Base-by-base conservation (phyloP, 2,888 invertebrate species). In the Panopea generosa region DNA sequence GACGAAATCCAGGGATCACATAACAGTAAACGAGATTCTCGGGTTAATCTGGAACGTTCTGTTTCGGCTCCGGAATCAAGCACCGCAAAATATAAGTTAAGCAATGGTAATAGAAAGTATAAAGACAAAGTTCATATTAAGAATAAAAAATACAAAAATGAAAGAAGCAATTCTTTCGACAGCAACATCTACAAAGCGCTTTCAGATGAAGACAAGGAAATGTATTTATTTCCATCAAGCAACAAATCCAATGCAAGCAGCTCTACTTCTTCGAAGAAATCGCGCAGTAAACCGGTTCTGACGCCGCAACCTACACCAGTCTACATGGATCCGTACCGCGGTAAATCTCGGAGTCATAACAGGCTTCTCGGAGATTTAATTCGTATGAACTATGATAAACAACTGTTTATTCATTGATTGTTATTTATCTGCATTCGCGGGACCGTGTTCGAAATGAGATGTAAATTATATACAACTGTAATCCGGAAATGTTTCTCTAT, bases 361-460 rank as follows among this genome's bases (percentile, higher is more conserved):
- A 76, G 84, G 65, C 73, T 85, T n/a, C 50, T 85, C 2, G 81
- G 83, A 7, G 84, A 85, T 65, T 52, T 85, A 9, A 85, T 85
- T n/a, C 65, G 80, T 16, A 83, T 85, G 84, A 85, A 85, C 53
- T 82, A 85, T 66, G 82, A 83, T 40, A 85, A 78, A 68, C 84
- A 85, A 45, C 72, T 80, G 52, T 76, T 85, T 47, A 70, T 85
- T 62, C 77, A 75, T 53, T 76, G 56, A 72, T 52, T 45, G 33
- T 33, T 33, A 11, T 7, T 4, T 4, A 11, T 11, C 11, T 4
- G 33, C 33, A 11, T 33, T 11, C 11, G 11, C 33, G 33, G n/a
- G 33, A 33, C 11, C 11, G 33, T 33, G 11, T 33, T 33, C 11
- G n/a, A n/a, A 33, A 33, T 33, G 33, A 33, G 33, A 33, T 33